phyloP scores from a whole-genome alignment of 2,888 invertebrate genomes.

The Mystacides longicornis region DNA sequence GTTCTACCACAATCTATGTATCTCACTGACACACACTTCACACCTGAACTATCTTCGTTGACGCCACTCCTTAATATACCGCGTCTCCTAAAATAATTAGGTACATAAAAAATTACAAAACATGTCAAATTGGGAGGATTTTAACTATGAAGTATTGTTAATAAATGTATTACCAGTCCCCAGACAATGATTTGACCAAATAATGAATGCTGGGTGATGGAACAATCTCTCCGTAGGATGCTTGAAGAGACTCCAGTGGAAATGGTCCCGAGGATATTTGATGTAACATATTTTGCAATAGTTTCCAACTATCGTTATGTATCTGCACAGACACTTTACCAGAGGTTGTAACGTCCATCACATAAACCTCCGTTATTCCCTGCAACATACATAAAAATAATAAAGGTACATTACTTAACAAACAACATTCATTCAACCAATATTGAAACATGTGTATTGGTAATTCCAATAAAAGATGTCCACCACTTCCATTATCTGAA shows the following conservation, averaged over 20 bases:
- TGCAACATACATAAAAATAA: constrained; percentile 7
- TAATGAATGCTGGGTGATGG: constrained; percentile 34
- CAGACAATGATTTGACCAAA: constrained; percentile 45
- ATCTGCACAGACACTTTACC: constrained; percentile 44
- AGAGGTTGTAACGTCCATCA: constrained; percentile 45
- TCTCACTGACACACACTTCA: constrained; percentile 41
- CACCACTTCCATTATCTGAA: no score
- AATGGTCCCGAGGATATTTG: constrained; percentile 17
- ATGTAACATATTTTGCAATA: constrained; percentile 36
- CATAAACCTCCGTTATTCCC: constrained; percentile 36
- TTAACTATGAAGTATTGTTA: neutral
- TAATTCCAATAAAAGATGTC: no score
- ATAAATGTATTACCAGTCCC: constrained; percentile 38
- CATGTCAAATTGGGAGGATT: neutral
- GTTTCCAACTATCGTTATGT: constrained; percentile 38
- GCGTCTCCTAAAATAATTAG: constrained; percentile 15
- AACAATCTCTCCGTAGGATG: constrained; percentile 22
- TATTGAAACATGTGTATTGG: no score
- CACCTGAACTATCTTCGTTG: constrained; percentile 34
- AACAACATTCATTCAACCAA: neutral
- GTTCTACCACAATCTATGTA: constrained; percentile 41
- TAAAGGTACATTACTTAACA: neutral
- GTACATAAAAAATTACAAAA: neutral
- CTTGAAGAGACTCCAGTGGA: constrained; percentile 20
- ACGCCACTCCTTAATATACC: constrained; percentile 15